Evolutionary conservation across 2,113 vertebrate genomes (phyloP).

Genomic region (Rhodinocichla rosea): DNA sequence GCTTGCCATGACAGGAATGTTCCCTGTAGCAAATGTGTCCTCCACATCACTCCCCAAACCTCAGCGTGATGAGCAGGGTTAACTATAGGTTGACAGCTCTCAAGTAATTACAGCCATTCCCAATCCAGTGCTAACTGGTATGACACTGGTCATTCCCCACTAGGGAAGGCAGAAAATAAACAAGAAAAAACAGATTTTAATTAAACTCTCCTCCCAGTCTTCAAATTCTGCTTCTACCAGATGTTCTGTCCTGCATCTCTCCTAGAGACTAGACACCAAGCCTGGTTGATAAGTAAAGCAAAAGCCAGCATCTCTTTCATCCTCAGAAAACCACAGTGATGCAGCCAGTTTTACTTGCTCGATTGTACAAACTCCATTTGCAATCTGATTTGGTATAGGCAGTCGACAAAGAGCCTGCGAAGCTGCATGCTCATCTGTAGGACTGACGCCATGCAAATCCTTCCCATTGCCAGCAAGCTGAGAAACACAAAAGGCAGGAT

Average conservation of each 20-base stretch:
- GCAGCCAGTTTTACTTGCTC: slow-evolving; percentile 52
- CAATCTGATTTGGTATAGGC: background rate
- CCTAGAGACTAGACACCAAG: background rate
- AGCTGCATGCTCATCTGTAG: background rate
- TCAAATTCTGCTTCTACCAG: background rate
- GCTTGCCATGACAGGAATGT: background rate
- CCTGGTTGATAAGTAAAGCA: background rate
- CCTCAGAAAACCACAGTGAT: background rate
- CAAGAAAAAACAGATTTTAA: background rate
- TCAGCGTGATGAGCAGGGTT: background rate
- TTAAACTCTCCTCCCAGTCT: background rate
- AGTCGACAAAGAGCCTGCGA: background rate
- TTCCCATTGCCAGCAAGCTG: background rate
- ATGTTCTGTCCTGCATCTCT: background rate
- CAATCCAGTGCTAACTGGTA: background rate
- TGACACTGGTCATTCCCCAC: background rate
- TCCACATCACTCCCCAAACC: background rate
- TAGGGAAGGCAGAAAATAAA: background rate
- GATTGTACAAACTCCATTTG: slow-evolving; percentile 2
- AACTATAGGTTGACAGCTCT: background rate
- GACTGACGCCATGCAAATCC: slow-evolving; percentile 35
- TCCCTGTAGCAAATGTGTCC: background rate
- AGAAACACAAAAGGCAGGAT: slow-evolving; percentile 49
- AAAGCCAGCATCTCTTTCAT: background rate
- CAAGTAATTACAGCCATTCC: background rate